Conservation (phyloP, 1,140 invertebrate genomes). For the Lepeophtheirus salmonis region DNA sequence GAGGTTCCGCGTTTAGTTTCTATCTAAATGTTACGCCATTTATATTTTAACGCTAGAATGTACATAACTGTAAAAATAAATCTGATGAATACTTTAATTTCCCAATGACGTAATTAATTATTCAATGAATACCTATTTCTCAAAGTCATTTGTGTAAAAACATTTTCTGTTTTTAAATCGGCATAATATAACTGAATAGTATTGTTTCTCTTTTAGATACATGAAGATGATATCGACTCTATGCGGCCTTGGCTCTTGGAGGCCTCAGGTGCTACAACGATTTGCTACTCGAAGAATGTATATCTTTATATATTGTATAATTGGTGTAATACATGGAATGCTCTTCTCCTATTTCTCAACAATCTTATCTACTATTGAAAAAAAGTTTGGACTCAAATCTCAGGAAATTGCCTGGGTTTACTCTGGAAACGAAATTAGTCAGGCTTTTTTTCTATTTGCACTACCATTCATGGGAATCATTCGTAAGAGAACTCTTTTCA, state of each 20-base stretch:
- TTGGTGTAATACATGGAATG: constrained; percentile 15
- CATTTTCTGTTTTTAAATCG: no score
- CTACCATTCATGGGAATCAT: constrained; percentile 16
- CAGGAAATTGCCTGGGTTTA: constrained; percentile 13
- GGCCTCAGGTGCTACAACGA: constrained; percentile 8
- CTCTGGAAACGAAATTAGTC: constrained; percentile 17
- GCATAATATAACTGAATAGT: no score
- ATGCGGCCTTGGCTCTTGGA: constrained; percentile 11
- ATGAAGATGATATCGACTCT: neutral
- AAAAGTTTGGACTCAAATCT: constrained; percentile 18
- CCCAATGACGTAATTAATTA: no score
- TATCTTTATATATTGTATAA: constrained; percentile 13
- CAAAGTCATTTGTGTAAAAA: no score
- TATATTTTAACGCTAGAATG: no score
- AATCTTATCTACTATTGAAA: constrained; percentile 9
- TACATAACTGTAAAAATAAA: no score
- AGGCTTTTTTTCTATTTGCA: constrained; percentile 14
- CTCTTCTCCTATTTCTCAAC: constrained; percentile 16
- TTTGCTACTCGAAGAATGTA: constrained; percentile 13
- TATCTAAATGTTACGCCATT: no score
- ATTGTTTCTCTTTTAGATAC: no score
- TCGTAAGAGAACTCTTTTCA: neutral
- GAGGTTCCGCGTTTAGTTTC: no score
- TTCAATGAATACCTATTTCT: no score
- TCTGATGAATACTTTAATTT: no score